Base-by-base conservation (phyloP, 2,888 invertebrate genomes). In the Melipona beecheii region DNA sequence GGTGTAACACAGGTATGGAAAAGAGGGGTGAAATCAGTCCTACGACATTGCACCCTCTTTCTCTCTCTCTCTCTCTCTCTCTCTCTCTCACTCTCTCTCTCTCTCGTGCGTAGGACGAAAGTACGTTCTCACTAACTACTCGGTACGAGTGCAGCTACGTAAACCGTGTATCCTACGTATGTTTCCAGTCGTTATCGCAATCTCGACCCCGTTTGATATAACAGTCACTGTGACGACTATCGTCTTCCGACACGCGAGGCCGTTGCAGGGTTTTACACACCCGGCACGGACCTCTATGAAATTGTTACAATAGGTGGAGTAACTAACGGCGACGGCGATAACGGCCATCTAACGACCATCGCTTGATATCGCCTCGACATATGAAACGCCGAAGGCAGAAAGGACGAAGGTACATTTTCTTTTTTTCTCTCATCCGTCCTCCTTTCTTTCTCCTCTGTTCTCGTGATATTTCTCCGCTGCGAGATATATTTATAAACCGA, bases 191-290 rank as follows among this genome's bases (percentile, higher is more conserved):
- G 90, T 91, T 93, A 93, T 93, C 93, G 90, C 89, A 89, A 93
- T 93, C 92, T 90, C 89, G 88, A 87, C 91, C 91, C 89, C 91
- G 91, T 91, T 93, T 92, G 92, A 93, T 93, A 93, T 93, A 93
- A 93, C 93, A 93, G 93, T 93, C 93, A 93, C 92, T 91, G 92
- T 92, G 92, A 92, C 92, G 92, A 93, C 92, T 93, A 93, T 92
- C 91, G 93, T 92, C 91, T 91, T 91, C 90, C 90, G 90, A 91
- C 93, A 93, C 92, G 93, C 93, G 87, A 93, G 90, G 91, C 90
- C 86, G 87, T 86, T 87, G 85, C 86, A 86, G 86, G 83, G 71
- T 81, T 88, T 87, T 84, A 86, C 89, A 82, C 83, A 86, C 78
- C 83, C 69, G 9, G 80, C 86, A 86, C 87, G 87, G 83, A 77